Conservation (phyloP, 35 echinoderm and acorn worm species). For the Amphiura filiformis region DNA sequence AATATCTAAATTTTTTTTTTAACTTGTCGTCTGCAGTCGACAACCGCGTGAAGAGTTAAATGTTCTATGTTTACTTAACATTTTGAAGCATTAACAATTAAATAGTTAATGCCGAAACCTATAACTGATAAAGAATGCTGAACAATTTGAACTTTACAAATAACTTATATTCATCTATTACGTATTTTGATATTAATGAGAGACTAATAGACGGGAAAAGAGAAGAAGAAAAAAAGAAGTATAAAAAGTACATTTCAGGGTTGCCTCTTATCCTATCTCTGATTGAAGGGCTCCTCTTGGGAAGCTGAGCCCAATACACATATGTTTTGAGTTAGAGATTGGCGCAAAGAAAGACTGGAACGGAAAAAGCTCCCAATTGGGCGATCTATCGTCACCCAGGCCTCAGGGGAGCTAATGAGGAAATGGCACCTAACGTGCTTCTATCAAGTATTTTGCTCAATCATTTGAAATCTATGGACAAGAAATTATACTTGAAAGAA, state of each 20-base stretch:
- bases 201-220: background rate
- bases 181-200: background rate
- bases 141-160: background rate
- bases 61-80: background rate
- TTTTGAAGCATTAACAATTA: background rate
- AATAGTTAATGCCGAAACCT: background rate
- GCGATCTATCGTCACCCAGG: background rate
- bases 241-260: background rate
- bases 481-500: constrained; percentile 6
- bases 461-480: background rate
- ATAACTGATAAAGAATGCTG: background rate
- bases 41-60: too few species aligned
- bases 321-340: constrained; percentile 3
- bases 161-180: background rate
- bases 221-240: constrained; percentile 4
- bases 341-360: background rate
- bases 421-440: background rate
- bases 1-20: too few species aligned
- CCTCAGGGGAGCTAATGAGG: background rate
- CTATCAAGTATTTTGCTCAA: background rate
- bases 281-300: background rate
- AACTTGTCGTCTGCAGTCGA: too few species aligned
- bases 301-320: background rate
- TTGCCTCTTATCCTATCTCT: background rate
- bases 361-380: constrained; percentile 7